These are phyloP conservation scores for Apis cerana DNA, from an alignment of 1,140 invertebrate species.

Conservation along the genomic window DNA sequence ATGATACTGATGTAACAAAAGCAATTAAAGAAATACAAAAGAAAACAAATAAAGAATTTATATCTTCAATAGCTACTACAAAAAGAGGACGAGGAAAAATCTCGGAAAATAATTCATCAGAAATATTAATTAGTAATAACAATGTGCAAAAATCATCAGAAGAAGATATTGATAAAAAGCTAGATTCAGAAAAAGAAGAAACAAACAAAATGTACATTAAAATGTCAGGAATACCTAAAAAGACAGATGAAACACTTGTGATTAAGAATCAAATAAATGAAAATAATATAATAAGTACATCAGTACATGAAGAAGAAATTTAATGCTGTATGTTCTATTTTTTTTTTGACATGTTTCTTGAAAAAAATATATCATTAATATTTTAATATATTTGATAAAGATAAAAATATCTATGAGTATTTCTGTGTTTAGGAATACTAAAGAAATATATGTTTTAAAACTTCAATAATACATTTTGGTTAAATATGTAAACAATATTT, in stretches of 20 bases:
- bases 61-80: background rate
- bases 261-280: background rate
- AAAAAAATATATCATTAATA: conserved; percentile 43
- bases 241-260: background rate
- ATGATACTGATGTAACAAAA: background rate
- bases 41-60: conserved; percentile 8
- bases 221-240: background rate
- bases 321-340: conserved; percentile 6
- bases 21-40: conserved; percentile 2
- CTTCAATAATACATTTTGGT: conserved; percentile 12
- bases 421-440: background rate
- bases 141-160: conserved; percentile 1
- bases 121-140: conserved; percentile 6
- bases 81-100: conserved; percentile 14
- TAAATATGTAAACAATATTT: conserved; percentile 1
- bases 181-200: background rate
- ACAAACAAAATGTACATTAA: background rate
- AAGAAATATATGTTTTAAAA: conserved; percentile 11
- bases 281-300: background rate
- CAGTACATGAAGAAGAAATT: conserved; percentile 4
- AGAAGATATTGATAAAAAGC: background rate
- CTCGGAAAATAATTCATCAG: background rate
- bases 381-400: conserved; percentile 49
- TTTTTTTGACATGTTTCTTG: conserved; percentile 26
- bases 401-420: conserved; percentile 20